Evolutionary conservation across 1,140 invertebrate genomes (phyloP).

Genomic region (Vanessa tameamea): DNA sequence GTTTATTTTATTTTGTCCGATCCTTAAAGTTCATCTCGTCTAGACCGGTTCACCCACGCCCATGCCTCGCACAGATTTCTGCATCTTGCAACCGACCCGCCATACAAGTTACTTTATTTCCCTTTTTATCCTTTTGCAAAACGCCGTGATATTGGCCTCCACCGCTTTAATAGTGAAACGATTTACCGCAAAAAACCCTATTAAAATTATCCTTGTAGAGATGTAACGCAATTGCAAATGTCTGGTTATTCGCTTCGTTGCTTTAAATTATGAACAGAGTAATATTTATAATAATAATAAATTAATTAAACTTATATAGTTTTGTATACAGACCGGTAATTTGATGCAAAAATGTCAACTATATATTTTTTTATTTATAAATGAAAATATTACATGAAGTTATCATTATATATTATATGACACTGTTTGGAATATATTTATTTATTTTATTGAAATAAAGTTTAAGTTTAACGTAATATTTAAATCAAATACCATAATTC

Average conservation of each 20-base stretch:
- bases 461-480: too few relatives aligned
- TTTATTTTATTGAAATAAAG: too few relatives aligned
- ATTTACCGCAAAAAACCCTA: slow-evolving; percentile 49
- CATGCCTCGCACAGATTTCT: slow-evolving; percentile 76
- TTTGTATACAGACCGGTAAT: not conserved
- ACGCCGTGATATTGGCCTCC: slow-evolving; percentile 65
- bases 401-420: too few relatives aligned
- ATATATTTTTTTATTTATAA: too few relatives aligned
- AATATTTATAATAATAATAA: not conserved
- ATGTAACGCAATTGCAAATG: slow-evolving; percentile 21
- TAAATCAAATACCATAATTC: not conserved
- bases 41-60: slow-evolving; percentile 76
- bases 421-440: too few relatives aligned
- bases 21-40: slow-evolving; percentile 76
- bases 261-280: not conserved
- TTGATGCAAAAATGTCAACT: too few relatives aligned
- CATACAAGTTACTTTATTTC: slow-evolving; percentile 76
- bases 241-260: slow-evolving; percentile 3
- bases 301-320: not conserved
- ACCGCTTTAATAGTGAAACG: slow-evolving; percentile 65
- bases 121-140: slow-evolving; percentile 75
- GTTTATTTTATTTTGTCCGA: slow-evolving; percentile 74
- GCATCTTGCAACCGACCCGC: slow-evolving; percentile 75
- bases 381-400: too few relatives aligned
- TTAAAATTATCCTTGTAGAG: slow-evolving; percentile 40